Evolutionary conservation across 2,797 vertebrate species (phyloP), one percentile per base, ranked within the genome.

Genomic region (Otolemur crassicaudatus): DNA sequence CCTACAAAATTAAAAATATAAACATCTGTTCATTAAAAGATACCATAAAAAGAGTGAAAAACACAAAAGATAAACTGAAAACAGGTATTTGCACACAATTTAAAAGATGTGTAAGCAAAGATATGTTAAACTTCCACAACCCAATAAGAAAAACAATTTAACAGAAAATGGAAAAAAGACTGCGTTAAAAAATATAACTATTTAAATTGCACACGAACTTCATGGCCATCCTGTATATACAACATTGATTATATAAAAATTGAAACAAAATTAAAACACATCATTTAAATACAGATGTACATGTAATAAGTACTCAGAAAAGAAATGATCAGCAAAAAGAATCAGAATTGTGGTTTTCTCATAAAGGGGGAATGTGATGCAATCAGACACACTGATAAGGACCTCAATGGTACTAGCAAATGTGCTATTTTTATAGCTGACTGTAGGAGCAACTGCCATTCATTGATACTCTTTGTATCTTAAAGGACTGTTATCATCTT

Each of bases 31-130:
- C 61, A 63, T n/a, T 93, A 88, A 87, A 75, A 84, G 46, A 46
- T 12, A 34, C 13, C 56, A 76, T 29, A 43, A 61, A 37, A 13
- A 70, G 6, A 88, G 46, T 76, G 37, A 90, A 94, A 53, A 75
- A 46, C 58, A 43, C 10, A 94, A 90, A 10, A 49, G n/a, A 94
- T 22, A 86, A 86, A 75, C 37, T 58, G 25, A 90, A 89, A 95
- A 75, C 6, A 60, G 25, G 37, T 23, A 85, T 53, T 75, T 82
- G 37, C 31, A 95, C 5, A 84, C 2, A 31, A 83, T 34, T 91
- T 34, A 27, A 37, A 79, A 86, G 34, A 77, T n/a, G 31, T 82
- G 29, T 83, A 86, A 65, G 14, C 72, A 90, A 86, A 85, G 20
- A 81, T 29, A 40, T 11, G 73, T 49, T 37, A 77, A 87, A 91